Conservation (phyloP, 2,888 invertebrate genomes). For the Didymodactylos carnosus region DNA sequence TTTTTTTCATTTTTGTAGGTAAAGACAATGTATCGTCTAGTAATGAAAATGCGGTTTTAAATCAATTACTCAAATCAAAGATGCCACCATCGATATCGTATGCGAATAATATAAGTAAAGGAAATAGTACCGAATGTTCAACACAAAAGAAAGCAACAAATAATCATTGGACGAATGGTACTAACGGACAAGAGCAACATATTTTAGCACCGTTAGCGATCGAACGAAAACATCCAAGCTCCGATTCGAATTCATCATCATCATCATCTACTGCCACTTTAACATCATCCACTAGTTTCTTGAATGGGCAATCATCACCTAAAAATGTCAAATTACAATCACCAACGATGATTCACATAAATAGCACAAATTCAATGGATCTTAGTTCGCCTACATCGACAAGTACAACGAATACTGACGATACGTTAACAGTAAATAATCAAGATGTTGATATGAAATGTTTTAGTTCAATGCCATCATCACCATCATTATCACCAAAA, state of each 20-base stretch:
- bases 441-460: neutral
- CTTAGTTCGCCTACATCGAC: neutral
- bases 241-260: neutral
- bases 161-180: too few species aligned
- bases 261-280: neutral
- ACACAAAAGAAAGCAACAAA: too few species aligned
- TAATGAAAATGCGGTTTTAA: neutral
- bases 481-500: too few species aligned
- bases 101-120: too few species aligned
- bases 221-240: too few species aligned
- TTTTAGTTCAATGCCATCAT: neutral
- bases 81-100: neutral
- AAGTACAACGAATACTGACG: neutral
- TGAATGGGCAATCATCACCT: neutral
- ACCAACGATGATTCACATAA: too few species aligned
- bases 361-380: neutral
- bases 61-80: neutral
- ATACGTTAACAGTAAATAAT: neutral
- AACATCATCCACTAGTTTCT: neutral
- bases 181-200: too few species aligned
- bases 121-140: too few species aligned
- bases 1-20: neutral
- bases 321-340: neutral
- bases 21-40: neutral
- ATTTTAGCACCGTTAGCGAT: too few species aligned